Conservation (phyloP, 2,888 invertebrate species). For the Agrotis segetum region DNA sequence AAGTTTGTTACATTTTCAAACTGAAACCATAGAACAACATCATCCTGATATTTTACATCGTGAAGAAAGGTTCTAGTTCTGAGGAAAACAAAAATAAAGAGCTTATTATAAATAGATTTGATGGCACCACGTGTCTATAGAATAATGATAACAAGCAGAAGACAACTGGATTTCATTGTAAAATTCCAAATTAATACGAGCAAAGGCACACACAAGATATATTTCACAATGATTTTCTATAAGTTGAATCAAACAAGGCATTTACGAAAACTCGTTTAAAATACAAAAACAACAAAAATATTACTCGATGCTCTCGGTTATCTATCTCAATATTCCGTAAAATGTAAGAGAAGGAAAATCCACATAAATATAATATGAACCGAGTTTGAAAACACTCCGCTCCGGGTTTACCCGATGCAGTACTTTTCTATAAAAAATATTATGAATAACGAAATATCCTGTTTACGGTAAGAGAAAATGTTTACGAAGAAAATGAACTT, state of each 20-base stretch:
- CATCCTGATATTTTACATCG: no score
- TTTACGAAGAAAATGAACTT: constrained; percentile 59
- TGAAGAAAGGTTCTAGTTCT: no score
- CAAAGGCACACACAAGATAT: no score
- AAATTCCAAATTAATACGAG: no score
- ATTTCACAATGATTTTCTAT: no score
- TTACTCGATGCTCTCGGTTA: not conserved
- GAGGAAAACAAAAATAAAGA: no score
- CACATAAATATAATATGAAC: constrained; percentile 49
- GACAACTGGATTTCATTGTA: no score
- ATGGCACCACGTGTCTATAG: no score
- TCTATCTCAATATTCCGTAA: constrained; percentile 29
- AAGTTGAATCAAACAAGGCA: not conserved
- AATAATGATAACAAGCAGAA: no score
- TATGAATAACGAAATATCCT: constrained; percentile 60
- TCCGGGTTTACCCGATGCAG: constrained; percentile 39
- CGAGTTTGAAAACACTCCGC: constrained; percentile 33
- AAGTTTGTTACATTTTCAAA: no score
- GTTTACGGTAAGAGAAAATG: constrained; percentile 56
- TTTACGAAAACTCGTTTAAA: not conserved
- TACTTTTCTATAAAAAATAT: constrained; percentile 52
- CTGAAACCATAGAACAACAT: no score
- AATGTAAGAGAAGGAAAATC: constrained; percentile 24
- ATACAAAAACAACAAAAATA: not conserved
- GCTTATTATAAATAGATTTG: no score